Base-by-base conservation (phyloP, 2,888 invertebrate genomes). In the Candidula unifasciata region DNA sequence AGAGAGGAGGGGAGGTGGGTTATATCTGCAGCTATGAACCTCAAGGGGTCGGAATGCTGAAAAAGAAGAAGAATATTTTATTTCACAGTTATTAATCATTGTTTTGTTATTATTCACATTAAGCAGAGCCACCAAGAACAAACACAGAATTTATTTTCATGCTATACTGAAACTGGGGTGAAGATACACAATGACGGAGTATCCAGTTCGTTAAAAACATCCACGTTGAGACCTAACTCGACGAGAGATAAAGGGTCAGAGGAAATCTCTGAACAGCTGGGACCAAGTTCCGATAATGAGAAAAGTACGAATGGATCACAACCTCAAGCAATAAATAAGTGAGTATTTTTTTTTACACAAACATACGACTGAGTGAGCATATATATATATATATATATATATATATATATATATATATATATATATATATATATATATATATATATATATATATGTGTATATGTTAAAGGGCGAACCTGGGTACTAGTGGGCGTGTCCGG, bases 81-180 rank as follows among this genome's bases (percentile, higher is more conserved):
- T 44, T 44, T 44, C 6, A 13, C 44, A 6, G 6, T 10, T 13
- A 44, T 44, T 44, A 13, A 44, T 44, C 13, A 44, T 13, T 44
- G 13, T 44, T 13, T 44, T 44, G 37, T 54, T 16, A 3, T 52
- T 37, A 27, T 13, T 68, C 80, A 3, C 30, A 52, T 33, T 44
- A 30, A 10, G 16, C 33, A 87, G 87, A 52, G 69, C 0, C 30
- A 44, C 18, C 79, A 82, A 13, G 60, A 79, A 0, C 35, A 33
- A 30, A 78, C 81, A 54, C 83, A 35, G 52, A 80, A 84, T 52
- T 87, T 91, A 60, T 91, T 91, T 79, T 87, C 77, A 69, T 89
- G 89, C 83, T 91, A 91, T 85, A 88, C 90, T 0, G 91, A 91
- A 30, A 88, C 88, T 10, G 91, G 91, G 27, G 89, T 88, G 73